phyloP scores from a whole-genome alignment of 1,140 invertebrate genomes.

The Bathynomus jamesi region DNA sequence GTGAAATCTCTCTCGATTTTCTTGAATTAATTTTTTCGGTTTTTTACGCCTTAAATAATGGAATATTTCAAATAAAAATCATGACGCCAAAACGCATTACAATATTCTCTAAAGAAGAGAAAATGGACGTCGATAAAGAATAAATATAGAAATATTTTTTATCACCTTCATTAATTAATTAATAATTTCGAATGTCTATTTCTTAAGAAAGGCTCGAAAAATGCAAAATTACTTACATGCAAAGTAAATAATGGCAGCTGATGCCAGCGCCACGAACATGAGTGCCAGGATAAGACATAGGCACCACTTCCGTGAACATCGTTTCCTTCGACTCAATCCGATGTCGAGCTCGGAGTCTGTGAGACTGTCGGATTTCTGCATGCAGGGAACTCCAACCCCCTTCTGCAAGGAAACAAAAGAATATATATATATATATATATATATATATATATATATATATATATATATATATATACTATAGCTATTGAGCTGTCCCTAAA shows the following conservation, averaged over 20 bases:
- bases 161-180: too few species aligned
- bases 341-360: conserved; percentile 25
- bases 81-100: too few species aligned
- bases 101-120: too few species aligned
- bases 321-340: conserved; percentile 9
- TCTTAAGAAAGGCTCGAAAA: too few species aligned
- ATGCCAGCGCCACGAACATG: conserved; percentile 66
- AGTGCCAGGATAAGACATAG: conserved; percentile 75
- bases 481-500: neutral
- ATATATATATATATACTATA: neutral
- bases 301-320: conserved; percentile 46
- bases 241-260: conserved; percentile 72
- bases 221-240: conserved; percentile 84
- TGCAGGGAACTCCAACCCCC: conserved; percentile 27
- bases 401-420: neutral
- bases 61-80: too few species aligned
- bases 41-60: too few species aligned
- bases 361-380: conserved; percentile 28
- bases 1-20: too few species aligned
- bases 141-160: too few species aligned
- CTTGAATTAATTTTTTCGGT: too few species aligned
- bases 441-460: neutral
- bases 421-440: neutral
- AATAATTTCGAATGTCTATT: too few species aligned
- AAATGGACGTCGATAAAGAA: too few species aligned